These are phyloP conservation scores for Andrena bucephala DNA, from an alignment of 2,888 invertebrate species.

Conservation along the genomic window DNA sequence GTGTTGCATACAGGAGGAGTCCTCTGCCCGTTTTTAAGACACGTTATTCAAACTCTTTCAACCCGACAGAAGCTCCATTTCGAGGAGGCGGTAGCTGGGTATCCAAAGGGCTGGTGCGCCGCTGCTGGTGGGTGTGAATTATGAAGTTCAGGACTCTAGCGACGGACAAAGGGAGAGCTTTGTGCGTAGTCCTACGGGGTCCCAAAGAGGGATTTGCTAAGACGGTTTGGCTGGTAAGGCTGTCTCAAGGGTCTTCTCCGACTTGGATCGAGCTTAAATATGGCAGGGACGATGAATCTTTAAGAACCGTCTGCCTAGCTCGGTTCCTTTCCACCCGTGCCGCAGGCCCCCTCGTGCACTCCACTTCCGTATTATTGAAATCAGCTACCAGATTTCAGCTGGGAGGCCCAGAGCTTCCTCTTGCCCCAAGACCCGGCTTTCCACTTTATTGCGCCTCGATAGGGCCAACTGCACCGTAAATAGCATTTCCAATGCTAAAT, in stretches of 20 bases:
- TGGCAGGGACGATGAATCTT: conserved; percentile 72
- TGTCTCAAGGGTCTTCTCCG: conserved; percentile 63
- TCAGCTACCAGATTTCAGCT: conserved; percentile 46
- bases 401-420: not conserved
- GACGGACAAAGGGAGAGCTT: conserved; percentile 66
- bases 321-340: conserved; percentile 20
- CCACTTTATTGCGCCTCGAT: conserved; percentile 8
- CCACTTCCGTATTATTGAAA: conserved; percentile 55
- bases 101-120: not conserved
- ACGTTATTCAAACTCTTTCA: conserved; percentile 43
- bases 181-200: conserved; percentile 53
- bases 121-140: conserved; percentile 58
- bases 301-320: conserved; percentile 56
- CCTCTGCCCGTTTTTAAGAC: conserved; percentile 2
- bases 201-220: conserved; percentile 58
- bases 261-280: conserved; percentile 69
- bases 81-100: not conserved
- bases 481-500: conserved; percentile 18
- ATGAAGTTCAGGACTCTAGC: conserved; percentile 62
- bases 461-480: not conserved
- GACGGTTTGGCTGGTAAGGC: conserved; percentile 42
- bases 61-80: conserved; percentile 15
- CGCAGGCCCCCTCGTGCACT: conserved; percentile 11
- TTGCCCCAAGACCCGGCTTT: not conserved
- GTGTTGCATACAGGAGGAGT: not conserved